Evolutionary conservation across 1,140 invertebrate species (phyloP), one percentile per base, ranked within the genome.

Genomic region (Lineus longissimus): DNA sequence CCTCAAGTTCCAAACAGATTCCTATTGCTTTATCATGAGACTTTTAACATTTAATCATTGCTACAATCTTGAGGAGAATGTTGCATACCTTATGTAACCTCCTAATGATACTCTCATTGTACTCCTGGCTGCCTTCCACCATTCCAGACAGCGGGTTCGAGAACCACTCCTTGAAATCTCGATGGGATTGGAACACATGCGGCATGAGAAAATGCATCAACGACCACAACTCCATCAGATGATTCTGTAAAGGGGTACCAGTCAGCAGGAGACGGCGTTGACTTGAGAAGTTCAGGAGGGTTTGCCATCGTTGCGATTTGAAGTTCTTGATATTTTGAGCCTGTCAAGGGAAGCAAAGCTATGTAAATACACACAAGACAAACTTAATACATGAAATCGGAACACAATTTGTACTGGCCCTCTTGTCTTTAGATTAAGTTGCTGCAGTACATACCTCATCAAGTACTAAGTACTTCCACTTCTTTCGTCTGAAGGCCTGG

Each of bases 241-340:
- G 97, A 81, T 99, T 99, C 84, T 99, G 97, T 62, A 99, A 86
- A 29, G 97, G 97, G 33, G 97, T 99, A 67, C 97, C 97, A 51
- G 97, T 99, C 67, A 99, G 83, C 55, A 99, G 84, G 43, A 99
- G 83, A 47, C 97, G 87, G 67, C 94, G 91, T 80, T 97, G 91
- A 9, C 94, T 95, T 76, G 95, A 91, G 81, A 99, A 98, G 81
- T 98, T 98, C 7, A 99, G 84, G 57, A 99, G 81, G 71, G 96
- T 86, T 81, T 99, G 97, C 97, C 97, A 99, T 55, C 97, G 84
- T 78, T 99, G 97, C 15, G 94, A 97, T 82, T 99, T 98, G 77
- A 98, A 99, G 83, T 99, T 99, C 84, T 99, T 99, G 61, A 99
- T 99, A 79, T 99, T 98, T 77, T 99, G 97, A 23, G 97, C 97